Evolutionary conservation across 2,888 invertebrate genomes (phyloP), one percentile per base, ranked within the genome.

Genomic region (Agelastica alni): DNA sequence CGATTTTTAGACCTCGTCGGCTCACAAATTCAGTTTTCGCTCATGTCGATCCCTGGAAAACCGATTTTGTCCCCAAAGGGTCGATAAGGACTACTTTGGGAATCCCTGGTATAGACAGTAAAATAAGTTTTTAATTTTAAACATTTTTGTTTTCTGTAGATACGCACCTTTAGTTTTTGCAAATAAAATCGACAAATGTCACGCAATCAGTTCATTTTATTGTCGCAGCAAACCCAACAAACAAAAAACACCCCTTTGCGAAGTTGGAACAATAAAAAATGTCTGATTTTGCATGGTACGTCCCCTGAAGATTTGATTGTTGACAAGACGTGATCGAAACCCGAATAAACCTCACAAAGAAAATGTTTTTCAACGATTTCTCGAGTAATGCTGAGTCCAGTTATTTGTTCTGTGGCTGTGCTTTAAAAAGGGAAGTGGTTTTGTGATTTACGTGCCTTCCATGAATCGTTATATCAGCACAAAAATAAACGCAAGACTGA

Each of bases 261-360:
- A 31, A 43, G 16, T 18, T 28, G 22, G 10, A 22, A 30, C 32
- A 49, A 42, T 32, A 22, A 31, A 20, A 20, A 42, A 42, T 49
- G 31, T 41, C 42, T 5, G 16, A 9, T 22, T 32, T 31, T 32
- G 37, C 49, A 49, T 46, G 26, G 46, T 46, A 13, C 36, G 28
- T 10, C 41, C 49, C 42, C 49, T 16, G 12, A 36, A 41, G 49
- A 32, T 36, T 51, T 28, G 45, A 39, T 41, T 53, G 31, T 41
- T 34, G 52, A 53, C 46, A 41, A 46, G 28, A 46, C 41, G 32
- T 41, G 46, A 53, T 53, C 46, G 41, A 53, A 52, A 28, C 26
- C 39, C 52, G 46, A 53, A 28, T 46, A 18, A 26, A 13, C 10
- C 42, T 41, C 16, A 46, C 22, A 41, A 28, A 34, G 20, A 39